Evolutionary conservation across 2,888 invertebrate species (phyloP).

Genomic region (Laspeyria flexula): DNA sequence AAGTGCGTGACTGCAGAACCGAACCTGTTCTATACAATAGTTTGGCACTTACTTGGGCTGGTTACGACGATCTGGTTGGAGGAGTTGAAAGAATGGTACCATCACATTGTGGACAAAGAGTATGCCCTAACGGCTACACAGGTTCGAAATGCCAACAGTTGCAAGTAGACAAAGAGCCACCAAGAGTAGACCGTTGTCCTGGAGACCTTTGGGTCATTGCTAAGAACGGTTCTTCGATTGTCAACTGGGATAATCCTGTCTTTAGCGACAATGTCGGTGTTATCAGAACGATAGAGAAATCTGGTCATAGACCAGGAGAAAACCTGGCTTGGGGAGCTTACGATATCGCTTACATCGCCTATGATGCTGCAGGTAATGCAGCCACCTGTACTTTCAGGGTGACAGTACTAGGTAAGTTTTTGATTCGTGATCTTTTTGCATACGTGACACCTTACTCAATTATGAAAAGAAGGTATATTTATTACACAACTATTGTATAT

Average conservation of each 20-base stretch:
- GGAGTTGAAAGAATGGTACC: conserved; percentile 97
- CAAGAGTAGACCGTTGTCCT: conserved; percentile 95
- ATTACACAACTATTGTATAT: too few relatives aligned
- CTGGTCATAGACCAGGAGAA: conserved; percentile 94
- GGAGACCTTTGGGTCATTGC: conserved; percentile 98
- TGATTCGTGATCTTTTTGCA: too few relatives aligned
- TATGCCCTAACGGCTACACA: conserved; percentile 94
- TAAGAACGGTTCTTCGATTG: conserved; percentile 95
- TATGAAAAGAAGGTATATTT: too few relatives aligned
- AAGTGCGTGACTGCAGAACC: conserved; percentile 96
- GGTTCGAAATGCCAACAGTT: conserved; percentile 94
- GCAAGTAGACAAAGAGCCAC: conserved; percentile 94
- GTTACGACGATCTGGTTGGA: conserved; percentile 95
- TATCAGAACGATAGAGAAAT: conserved; percentile 92
- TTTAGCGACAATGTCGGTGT: conserved; percentile 96
- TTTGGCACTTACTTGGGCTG: conserved; percentile 96
- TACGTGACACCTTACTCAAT: too few relatives aligned
- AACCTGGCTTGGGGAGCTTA: conserved; percentile 96
- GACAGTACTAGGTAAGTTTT: conserved; percentile 92
- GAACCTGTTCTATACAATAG: conserved; percentile 96
- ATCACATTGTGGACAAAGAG: conserved; percentile 95
- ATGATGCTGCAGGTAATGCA: conserved; percentile 96
- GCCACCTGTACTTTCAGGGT: conserved; percentile 97
- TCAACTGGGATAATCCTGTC: conserved; percentile 96
- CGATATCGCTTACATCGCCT: conserved; percentile 96